Conservation (phyloP, 1,140 invertebrate genomes). For the Marisa cornuarietis region DNA sequence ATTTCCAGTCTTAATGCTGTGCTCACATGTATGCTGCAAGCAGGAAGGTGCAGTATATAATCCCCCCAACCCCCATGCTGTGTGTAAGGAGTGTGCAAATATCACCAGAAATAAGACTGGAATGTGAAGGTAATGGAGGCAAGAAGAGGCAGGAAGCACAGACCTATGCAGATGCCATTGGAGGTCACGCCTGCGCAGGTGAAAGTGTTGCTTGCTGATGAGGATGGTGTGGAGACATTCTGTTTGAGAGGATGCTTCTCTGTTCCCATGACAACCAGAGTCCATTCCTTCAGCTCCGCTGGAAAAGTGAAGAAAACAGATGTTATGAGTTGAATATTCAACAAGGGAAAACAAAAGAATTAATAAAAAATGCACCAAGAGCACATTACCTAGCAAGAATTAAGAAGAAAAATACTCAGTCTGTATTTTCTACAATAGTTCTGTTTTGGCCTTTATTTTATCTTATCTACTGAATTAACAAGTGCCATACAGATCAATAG, state of each 20-base stretch:
- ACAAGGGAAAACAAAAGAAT: background rate
- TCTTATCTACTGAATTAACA: too few species aligned
- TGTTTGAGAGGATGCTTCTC: constrained; percentile 46
- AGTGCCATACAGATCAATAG: too few species aligned
- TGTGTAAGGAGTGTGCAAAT: background rate
- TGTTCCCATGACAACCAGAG: constrained; percentile 53
- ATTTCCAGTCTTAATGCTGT: background rate
- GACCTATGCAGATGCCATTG: constrained; percentile 59
- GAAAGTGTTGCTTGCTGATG: constrained; percentile 29
- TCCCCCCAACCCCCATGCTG: too few species aligned
- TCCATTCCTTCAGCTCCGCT: constrained; percentile 60
- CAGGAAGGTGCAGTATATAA: too few species aligned
- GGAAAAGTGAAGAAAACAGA: constrained; percentile 31
- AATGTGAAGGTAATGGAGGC: constrained; percentile 18
- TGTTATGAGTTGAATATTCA: background rate
- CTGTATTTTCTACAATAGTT: too few species aligned
- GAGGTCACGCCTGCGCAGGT: constrained; percentile 54
- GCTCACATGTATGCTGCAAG: too few species aligned
- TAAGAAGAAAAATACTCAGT: too few species aligned
- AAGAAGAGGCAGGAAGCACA: constrained; percentile 31
- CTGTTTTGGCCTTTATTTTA: too few species aligned
- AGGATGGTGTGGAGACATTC: constrained; percentile 32
- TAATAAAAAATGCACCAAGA: background rate
- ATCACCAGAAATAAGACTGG: constrained; percentile 12
- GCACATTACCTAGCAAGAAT: background rate